These are phyloP conservation scores for Apis mellifera DNA, from an alignment of 1,140 invertebrate species.

Conservation along the genomic window Amel_HAv3.1 CM009943.2:7172501-7173000, in stretches of 20 bases:
- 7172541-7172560: slow-evolving; percentile 70
- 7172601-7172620: slow-evolving; percentile 32
- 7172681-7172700: slow-evolving; percentile 66
- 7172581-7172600: slow-evolving; percentile 49
- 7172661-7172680: slow-evolving; percentile 81
- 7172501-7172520: slow-evolving; percentile 79
- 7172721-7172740: slow-evolving; percentile 64
- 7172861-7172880: neutral
- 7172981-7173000: too few relatives aligned
- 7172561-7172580: slow-evolving; percentile 59
- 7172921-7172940: neutral
- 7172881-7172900: neutral
- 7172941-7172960: too few relatives aligned
- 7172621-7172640: slow-evolving; percentile 70
- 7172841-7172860: slow-evolving; percentile 20
- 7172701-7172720: slow-evolving; percentile 72
- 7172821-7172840: slow-evolving; percentile 32
- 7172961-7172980: too few relatives aligned
- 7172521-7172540: slow-evolving; percentile 79
- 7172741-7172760: slow-evolving; percentile 80
- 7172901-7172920: neutral
- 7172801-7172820: slow-evolving; percentile 73
- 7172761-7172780: slow-evolving; percentile 6
- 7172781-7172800: slow-evolving; percentile 35
- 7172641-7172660: slow-evolving; percentile 80